Conservation (phyloP, 2,113 vertebrate species). For the Xyrauchen texanus region DNA sequence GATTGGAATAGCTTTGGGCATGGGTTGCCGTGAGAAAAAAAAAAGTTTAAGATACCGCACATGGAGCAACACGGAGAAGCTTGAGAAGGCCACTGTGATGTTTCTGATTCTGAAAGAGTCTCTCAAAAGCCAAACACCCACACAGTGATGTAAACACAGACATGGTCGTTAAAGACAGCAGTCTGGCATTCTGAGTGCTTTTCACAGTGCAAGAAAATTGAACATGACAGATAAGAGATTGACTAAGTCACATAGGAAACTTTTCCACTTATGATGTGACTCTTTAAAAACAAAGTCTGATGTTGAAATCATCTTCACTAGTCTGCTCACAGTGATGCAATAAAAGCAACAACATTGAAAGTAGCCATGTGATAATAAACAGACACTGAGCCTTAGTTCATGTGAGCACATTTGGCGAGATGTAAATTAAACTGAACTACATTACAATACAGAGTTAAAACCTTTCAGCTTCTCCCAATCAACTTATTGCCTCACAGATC, state of each 20-base stretch:
- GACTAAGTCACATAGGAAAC: constrained; percentile 14
- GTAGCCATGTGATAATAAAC: background rate
- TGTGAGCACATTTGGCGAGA: background rate
- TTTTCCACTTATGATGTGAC: too few species aligned
- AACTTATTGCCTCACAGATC: constrained; percentile 44
- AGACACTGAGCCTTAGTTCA: background rate
- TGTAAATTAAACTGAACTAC: background rate
- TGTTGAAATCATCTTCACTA: background rate
- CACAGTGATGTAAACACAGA: constrained; percentile 32
- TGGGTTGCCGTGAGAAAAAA: too few species aligned
- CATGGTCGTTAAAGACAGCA: constrained; percentile 9
- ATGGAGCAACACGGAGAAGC: too few species aligned
- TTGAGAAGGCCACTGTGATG: background rate
- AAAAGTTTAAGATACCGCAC: too few species aligned
- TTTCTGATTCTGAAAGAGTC: constrained; percentile 7
- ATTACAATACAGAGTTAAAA: background rate
- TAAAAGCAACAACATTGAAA: background rate
- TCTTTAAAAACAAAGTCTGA: background rate
- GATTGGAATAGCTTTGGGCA: too few species aligned
- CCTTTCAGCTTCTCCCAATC: constrained; percentile 22
- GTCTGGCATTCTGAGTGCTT: background rate
- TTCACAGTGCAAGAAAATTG: background rate
- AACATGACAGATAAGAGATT: background rate
- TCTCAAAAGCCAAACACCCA: constrained; percentile 35
- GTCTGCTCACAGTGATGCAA: background rate